These are phyloP conservation scores for Piliocolobus tephrosceles DNA, from an alignment of 2,113 vertebrate species.

Conservation along the genomic window DNA sequence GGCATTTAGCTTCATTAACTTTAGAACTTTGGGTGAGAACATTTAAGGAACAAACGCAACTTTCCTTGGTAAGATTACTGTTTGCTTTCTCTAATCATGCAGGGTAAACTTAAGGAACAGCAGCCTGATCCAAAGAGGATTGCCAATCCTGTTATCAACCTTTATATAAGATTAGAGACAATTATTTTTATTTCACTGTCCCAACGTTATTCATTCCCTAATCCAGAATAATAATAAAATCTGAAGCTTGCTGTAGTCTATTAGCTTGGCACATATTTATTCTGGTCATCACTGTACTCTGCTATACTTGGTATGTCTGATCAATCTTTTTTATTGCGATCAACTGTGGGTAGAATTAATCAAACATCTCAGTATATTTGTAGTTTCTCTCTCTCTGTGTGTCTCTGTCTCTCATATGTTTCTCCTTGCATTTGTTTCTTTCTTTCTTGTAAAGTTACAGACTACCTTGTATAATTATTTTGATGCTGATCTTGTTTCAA, in stretches of 20 bases:
- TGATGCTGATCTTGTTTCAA: not conserved
- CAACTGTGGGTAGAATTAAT: not conserved
- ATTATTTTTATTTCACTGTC: not conserved
- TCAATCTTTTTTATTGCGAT: not conserved
- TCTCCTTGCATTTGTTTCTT: not conserved
- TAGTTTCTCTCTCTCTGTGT: not conserved
- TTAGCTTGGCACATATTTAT: not conserved
- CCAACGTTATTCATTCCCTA: not conserved
- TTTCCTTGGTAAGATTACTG: not conserved
- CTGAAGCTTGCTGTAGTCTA: not conserved
- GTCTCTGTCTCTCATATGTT: not conserved
- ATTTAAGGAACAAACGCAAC: not conserved
- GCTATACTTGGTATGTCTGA: not conserved
- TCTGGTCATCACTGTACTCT: not conserved
- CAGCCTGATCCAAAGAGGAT: not conserved
- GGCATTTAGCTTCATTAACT: not conserved
- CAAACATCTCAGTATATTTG: not conserved
- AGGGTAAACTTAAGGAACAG: not conserved
- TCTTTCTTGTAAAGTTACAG: not conserved
- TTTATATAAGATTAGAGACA: not conserved
- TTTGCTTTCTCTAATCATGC: not conserved
- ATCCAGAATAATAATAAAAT: not conserved
- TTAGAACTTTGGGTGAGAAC: not conserved
- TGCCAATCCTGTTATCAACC: accelerated
- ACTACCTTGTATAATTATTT: not conserved